Conservation (phyloP, 1,140 invertebrate genomes). For the Thaumatotibia leucotreta region DNA sequence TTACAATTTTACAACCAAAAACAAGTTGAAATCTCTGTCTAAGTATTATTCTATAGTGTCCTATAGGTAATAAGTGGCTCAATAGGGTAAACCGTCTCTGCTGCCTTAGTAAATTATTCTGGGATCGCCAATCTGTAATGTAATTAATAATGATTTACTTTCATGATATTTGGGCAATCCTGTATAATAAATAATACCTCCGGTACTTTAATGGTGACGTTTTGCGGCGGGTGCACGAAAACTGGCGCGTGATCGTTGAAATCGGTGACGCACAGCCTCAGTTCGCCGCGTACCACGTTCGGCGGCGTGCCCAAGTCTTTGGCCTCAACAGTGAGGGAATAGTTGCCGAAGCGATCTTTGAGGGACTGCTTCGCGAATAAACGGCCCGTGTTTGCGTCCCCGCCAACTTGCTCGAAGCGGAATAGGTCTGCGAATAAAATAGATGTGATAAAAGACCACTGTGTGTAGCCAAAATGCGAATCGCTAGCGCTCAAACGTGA, state of each 20-base stretch:
- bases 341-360: constrained; percentile 91
- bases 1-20: no score
- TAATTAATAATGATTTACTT: no score
- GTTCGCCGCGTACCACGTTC: constrained; percentile 81
- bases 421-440: constrained; percentile 81
- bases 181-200: constrained; percentile 80
- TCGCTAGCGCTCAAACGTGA: no score
- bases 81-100: no score
- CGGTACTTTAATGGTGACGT: constrained; percentile 90
- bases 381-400: constrained; percentile 84
- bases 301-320: constrained; percentile 86
- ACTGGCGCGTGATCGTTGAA: constrained; percentile 94
- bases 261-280: constrained; percentile 90
- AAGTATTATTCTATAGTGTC: no score
- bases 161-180: no score
- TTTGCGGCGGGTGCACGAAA: constrained; percentile 90
- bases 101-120: no score
- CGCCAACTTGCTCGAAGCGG: constrained; percentile 82
- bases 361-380: constrained; percentile 84
- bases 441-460: no score
- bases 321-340: constrained; percentile 85
- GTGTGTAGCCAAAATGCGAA: no score
- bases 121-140: no score
- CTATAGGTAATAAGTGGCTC: no score
- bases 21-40: no score